These are phyloP conservation scores for Tiphia femorata DNA, from an alignment of 2,888 invertebrate species.

Conservation along the genomic window DNA sequence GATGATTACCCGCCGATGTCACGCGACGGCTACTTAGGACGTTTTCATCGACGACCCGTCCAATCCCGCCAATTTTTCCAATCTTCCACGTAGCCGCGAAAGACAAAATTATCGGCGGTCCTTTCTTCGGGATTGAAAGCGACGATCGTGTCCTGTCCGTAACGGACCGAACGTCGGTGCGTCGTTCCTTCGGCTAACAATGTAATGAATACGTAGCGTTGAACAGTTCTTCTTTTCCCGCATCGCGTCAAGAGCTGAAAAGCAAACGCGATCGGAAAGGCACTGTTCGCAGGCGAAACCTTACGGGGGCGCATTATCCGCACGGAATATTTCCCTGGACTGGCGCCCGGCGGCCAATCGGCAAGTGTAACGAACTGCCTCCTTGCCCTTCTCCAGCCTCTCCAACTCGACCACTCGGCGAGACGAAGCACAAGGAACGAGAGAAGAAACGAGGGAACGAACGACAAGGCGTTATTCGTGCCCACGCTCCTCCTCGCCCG, in stretches of 20 bases:
- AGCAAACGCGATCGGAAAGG: not conserved
- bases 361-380: constrained; percentile 33
- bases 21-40: too few relatives aligned
- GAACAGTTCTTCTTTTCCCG: not conserved
- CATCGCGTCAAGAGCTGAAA: not conserved
- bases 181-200: constrained; percentile 17
- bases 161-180: constrained; percentile 10
- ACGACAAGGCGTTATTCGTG: constrained; percentile 6
- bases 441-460: not conserved
- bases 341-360: constrained; percentile 5
- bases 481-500: constrained; percentile 27
- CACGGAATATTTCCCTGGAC: not conserved
- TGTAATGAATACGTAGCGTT: constrained; percentile 11
- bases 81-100: too few relatives aligned
- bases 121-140: too few relatives aligned
- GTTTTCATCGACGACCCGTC: too few relatives aligned
- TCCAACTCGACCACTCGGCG: too few relatives aligned
- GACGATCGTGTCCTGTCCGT: too few relatives aligned
- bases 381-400: too few relatives aligned
- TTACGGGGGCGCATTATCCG: not conserved
- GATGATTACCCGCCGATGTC: too few relatives aligned
- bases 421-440: constrained; percentile 2
- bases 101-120: too few relatives aligned
- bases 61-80: too few relatives aligned
- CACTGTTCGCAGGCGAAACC: not conserved